phyloP scores from a whole-genome alignment of 2,888 invertebrate genomes.

The Drosophila setosimentum region DNA sequence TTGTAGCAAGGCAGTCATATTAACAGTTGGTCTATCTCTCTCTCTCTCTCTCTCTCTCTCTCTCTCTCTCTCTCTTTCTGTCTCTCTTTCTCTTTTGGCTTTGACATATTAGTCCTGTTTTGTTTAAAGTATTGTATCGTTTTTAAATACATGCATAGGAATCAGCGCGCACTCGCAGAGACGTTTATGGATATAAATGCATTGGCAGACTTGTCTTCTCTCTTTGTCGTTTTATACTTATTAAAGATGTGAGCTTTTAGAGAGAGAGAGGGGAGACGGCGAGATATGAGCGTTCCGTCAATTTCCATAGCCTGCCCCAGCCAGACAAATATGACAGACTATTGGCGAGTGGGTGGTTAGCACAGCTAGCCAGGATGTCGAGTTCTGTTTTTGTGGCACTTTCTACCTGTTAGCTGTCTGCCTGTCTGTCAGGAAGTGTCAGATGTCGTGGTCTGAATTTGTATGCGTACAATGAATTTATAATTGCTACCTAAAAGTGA shows the following conservation, averaged over 20 bases:
- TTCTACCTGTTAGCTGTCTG: constrained; percentile 2
- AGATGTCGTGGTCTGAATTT: constrained; percentile 11
- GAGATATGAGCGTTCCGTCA: constrained; percentile 5
- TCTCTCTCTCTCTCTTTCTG: background rate
- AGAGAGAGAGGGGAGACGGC: background rate
- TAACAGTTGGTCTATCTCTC: background rate
- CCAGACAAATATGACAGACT: constrained; percentile 24
- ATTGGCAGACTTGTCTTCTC: background rate
- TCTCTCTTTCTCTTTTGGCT: background rate
- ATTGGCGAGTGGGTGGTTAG: constrained; percentile 13
- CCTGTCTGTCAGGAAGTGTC: constrained; percentile 38
- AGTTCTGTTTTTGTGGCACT: background rate
- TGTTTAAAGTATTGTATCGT: background rate
- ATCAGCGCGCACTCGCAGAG: constrained; percentile 23
- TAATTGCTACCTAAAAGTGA: constrained; percentile 27
- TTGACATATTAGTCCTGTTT: background rate
- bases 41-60: too few relatives aligned
- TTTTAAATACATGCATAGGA: background rate
- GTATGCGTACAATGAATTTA: constrained; percentile 36
- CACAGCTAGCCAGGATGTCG: constrained; percentile 24
- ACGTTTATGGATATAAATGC: background rate
- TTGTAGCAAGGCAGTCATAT: background rate
- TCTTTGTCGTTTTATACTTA: background rate
- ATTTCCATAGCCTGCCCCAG: constrained; percentile 17
- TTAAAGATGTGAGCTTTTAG: background rate